Evolutionary conservation across 2,888 invertebrate genomes (phyloP).

Genomic region (Volucella zonaria): DNA sequence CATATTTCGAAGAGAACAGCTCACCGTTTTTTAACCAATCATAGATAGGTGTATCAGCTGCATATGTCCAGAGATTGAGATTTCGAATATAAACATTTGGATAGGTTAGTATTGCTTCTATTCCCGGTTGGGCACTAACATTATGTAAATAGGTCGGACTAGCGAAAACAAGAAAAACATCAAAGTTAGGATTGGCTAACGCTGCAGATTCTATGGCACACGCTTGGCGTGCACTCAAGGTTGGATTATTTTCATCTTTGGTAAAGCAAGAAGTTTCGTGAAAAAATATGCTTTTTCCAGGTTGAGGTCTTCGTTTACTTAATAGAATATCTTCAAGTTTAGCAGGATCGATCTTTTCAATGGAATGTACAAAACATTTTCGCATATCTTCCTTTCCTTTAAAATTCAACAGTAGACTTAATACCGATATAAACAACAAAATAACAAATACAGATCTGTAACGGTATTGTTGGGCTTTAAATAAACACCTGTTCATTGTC

Average conservation of each 20-base stretch:
- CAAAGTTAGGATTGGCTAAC: slow-evolving; percentile 79
- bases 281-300: slow-evolving; percentile 81
- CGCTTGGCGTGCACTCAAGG: slow-evolving; percentile 80
- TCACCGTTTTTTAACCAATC: slow-evolving; percentile 79
- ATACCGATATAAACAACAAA: slow-evolving; percentile 74
- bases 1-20: slow-evolving; percentile 78
- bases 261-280: slow-evolving; percentile 81
- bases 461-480: slow-evolving; percentile 75
- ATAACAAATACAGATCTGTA: slow-evolving; percentile 76
- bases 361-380: slow-evolving; percentile 77
- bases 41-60: slow-evolving; percentile 79
- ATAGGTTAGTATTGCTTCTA: slow-evolving; percentile 78
- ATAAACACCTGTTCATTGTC: slow-evolving; percentile 47
- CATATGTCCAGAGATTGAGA: slow-evolving; percentile 79
- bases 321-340: slow-evolving; percentile 78
- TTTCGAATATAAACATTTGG: slow-evolving; percentile 79
- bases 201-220: slow-evolving; percentile 82
- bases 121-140: slow-evolving; percentile 72
- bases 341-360: slow-evolving; percentile 2
- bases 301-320: slow-evolving; percentile 76
- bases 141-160: slow-evolving; percentile 77
- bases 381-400: slow-evolving; percentile 75
- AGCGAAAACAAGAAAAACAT: slow-evolving; percentile 80
- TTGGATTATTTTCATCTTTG: slow-evolving; percentile 50
- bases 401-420: slow-evolving; percentile 74